Percentiles rank a stretch among this genome's conserved stretches.
phyloP scores from a whole-genome alignment of 2,113 vertebrate species.

The Syngnathoides biaculeatus region DNA sequence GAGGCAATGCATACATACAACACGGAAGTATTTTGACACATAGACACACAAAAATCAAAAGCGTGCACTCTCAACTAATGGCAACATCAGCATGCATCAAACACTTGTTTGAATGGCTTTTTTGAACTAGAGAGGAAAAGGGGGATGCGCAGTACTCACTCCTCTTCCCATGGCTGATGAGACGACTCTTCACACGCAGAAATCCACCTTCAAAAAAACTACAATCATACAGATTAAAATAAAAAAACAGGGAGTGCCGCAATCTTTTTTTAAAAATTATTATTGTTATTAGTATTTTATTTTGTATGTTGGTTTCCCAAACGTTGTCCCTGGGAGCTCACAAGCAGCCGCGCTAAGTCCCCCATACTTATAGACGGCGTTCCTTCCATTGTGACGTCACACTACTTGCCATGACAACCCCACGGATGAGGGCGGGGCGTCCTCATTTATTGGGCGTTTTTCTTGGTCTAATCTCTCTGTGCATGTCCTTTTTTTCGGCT shows the following conservation, averaged over 20 bases:
- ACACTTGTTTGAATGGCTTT: conserved; percentile 48
- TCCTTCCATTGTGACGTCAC: conserved; percentile 71
- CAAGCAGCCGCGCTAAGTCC: conserved; percentile 38
- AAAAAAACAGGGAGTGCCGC: conserved; percentile 27
- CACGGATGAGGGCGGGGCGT: conserved; percentile 63
- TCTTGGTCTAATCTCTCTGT: background rate
- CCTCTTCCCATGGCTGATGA: conserved; percentile 72
- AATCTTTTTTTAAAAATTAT: background rate
- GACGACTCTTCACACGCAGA: conserved; percentile 21
- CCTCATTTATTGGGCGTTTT: conserved; percentile 33
- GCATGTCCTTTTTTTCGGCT: background rate
- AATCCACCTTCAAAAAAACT: conserved; percentile 52
- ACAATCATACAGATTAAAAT: conserved; percentile 26
- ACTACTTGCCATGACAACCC: conserved; percentile 74
- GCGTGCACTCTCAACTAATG: background rate
- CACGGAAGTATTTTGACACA: conserved; percentile 23
- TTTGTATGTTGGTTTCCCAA: conserved; percentile 9
- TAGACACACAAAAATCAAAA: background rate
- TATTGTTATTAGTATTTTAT: background rate
- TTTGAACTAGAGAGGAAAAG: conserved; percentile 11
- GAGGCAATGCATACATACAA: conserved; percentile 22
- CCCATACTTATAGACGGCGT: conserved; percentile 69
- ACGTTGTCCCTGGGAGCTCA: conserved; percentile 51
- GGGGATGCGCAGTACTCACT: conserved; percentile 63
- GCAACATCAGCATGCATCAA: conserved; percentile 10